A percentile compares a stretch with the other conserved stretches of the same genome.
Evolutionary conservation across 2,888 invertebrate species (phyloP).

Genomic region (Pristionchus entomophagus): DNA sequence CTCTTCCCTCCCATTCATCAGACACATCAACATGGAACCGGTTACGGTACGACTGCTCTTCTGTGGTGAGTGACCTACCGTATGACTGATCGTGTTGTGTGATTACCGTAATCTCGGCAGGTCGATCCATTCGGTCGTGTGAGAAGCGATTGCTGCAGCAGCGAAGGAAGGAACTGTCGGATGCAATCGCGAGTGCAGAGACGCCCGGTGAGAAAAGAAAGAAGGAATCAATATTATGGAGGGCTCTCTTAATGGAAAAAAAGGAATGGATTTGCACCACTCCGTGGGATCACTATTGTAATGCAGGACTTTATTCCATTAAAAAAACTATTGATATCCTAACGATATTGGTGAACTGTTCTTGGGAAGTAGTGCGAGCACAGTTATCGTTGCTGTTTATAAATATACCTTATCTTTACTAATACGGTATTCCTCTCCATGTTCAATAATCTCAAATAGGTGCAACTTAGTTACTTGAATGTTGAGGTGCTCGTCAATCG

Average conservation of each 20-base stretch:
- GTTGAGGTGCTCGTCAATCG: conserved; percentile 21
- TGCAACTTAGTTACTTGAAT: not conserved
- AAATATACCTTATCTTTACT: too few relatives aligned
- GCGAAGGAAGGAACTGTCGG: conserved; percentile 56
- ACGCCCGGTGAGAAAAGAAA: conserved; percentile 36
- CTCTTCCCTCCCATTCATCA: conserved; percentile 33
- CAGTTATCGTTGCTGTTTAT: too few relatives aligned
- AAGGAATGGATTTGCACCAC: too few relatives aligned
- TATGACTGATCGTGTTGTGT: too few relatives aligned
- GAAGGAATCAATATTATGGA: not conserved
- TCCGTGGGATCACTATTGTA: too few relatives aligned
- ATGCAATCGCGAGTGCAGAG: conserved; percentile 15
- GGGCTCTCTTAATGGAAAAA: too few relatives aligned
- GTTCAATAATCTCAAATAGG: not conserved
- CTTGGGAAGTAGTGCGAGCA: too few relatives aligned
- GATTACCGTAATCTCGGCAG: conserved; percentile 43
- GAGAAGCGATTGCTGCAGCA: conserved; percentile 56
- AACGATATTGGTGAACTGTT: too few relatives aligned
- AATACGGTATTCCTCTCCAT: too few relatives aligned
- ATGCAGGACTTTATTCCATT: not conserved
- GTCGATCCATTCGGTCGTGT: conserved; percentile 61
- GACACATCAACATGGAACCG: conserved; percentile 31
- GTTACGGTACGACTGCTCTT: conserved; percentile 18
- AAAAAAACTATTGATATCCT: not conserved
- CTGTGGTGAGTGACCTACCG: not conserved